Evolutionary conservation across 1,140 invertebrate genomes (phyloP).

Genomic region (Caenorhabditis inopinata): DNA sequence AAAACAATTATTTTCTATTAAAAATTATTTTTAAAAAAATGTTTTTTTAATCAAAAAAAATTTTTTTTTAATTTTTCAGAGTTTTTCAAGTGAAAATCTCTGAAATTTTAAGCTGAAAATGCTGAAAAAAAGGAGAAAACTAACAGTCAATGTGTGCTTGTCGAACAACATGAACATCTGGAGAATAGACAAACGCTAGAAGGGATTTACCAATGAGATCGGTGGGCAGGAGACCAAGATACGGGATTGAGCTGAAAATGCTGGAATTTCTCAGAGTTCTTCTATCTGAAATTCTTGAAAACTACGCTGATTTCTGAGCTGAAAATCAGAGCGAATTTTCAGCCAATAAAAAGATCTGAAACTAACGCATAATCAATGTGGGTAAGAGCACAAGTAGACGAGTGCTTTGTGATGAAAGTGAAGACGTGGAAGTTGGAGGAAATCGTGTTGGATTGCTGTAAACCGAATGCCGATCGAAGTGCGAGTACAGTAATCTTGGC

Average conservation of each 20-base stretch:
- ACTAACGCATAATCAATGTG: conserved; percentile 44
- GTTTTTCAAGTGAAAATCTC: too few relatives aligned
- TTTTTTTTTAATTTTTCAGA: too few relatives aligned
- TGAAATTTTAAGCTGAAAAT: too few relatives aligned
- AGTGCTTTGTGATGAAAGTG: conserved; percentile 46
- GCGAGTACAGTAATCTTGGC: conserved; percentile 36
- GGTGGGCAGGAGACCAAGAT: conserved; percentile 63
- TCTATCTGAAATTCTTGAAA: too few relatives aligned
- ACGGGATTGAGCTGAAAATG: conserved; percentile 58
- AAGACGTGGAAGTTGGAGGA: conserved; percentile 36
- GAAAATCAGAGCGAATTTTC: too few relatives aligned
- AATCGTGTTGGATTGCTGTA: not conserved
- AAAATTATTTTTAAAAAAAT: too few relatives aligned
- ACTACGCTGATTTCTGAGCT: too few relatives aligned
- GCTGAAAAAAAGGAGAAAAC: conserved; percentile 20
- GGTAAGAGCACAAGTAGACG: conserved; percentile 36
- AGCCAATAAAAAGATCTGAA: not conserved
- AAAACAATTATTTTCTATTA: too few relatives aligned
- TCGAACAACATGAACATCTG: conserved; percentile 56
- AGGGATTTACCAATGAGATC: conserved; percentile 63
- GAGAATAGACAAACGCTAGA: conserved; percentile 58
- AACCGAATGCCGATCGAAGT: conserved; percentile 27
- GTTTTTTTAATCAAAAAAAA: too few relatives aligned
- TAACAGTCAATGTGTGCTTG: conserved; percentile 60
- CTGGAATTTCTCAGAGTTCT: too few relatives aligned